These are phyloP conservation scores for Drosophila lowei DNA, from an alignment of 1,140 invertebrate genomes.

Conservation along the genomic window DNA sequence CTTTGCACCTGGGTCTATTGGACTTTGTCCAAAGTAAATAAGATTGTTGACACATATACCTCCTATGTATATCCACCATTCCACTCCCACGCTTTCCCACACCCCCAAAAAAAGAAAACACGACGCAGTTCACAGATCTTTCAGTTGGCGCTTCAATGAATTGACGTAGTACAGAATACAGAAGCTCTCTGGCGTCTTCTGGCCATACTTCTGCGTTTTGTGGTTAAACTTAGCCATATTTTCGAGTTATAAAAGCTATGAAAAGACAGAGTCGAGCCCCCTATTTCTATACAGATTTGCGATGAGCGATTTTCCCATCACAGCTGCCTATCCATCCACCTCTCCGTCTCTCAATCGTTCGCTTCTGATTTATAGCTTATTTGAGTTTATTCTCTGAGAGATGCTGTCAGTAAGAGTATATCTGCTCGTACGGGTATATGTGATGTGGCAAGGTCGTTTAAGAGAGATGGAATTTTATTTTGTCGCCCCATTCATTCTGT, in stretches of 20 bases:
- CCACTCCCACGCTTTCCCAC: too few species aligned
- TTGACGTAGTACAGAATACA: conserved; percentile 54
- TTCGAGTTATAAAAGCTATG: conserved; percentile 1
- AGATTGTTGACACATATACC: conserved; percentile 63
- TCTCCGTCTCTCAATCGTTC: conserved; percentile 1
- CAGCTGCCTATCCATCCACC: conserved; percentile 1
- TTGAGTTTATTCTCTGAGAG: conserved; percentile 32
- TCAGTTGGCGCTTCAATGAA: conserved; percentile 4
- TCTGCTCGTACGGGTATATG: neutral
- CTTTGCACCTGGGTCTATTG: conserved; percentile 48
- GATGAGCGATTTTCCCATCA: conserved; percentile 22
- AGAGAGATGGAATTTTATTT: conserved; percentile 33
- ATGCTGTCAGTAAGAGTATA: conserved; percentile 27
- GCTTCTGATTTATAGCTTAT: conserved; percentile 46
- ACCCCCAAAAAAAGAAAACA: conserved; percentile 12
- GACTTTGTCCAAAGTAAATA: conserved; percentile 60
- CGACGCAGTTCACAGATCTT: conserved; percentile 41
- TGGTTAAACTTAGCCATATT: conserved; percentile 32
- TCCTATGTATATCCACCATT: conserved; percentile 2
- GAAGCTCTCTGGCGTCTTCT: neutral
- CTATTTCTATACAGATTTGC: conserved; percentile 27
- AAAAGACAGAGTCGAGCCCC: conserved; percentile 39
- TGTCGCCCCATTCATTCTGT: conserved; percentile 59
- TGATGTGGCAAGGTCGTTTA: conserved; percentile 42
- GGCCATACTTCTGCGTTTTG: conserved; percentile 13